Evolutionary conservation across 2,888 invertebrate species (phyloP).

Genomic region (Macrophya alboannulata): DNA sequence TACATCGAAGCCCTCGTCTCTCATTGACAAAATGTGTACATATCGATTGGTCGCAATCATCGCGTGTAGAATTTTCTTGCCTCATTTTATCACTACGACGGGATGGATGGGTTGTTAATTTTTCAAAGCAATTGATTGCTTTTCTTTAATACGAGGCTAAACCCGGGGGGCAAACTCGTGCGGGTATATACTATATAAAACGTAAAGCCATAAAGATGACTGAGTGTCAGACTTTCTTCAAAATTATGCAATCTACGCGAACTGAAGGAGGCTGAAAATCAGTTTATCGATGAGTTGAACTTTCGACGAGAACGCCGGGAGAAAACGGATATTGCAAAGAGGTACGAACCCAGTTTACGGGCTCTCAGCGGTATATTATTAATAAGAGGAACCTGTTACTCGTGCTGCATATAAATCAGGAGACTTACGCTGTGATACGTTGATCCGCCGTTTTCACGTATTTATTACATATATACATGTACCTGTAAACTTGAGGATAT

Average conservation of each 20-base stretch:
- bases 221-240: constrained; percentile 17
- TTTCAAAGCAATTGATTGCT: not conserved
- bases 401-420: constrained; percentile 49
- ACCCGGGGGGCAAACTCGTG: not conserved
- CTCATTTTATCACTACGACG: not conserved
- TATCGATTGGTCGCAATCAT: not conserved
- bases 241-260: constrained; percentile 33
- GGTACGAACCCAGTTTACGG: constrained; percentile 48
- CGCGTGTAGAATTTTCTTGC: not conserved
- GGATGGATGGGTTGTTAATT: not conserved
- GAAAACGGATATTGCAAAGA: constrained; percentile 37
- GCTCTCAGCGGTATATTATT: constrained; percentile 53
- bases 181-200: not conserved
- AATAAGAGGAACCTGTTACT: constrained; percentile 52
- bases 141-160: not conserved
- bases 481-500: not conserved
- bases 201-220: constrained; percentile 5
- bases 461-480: constrained; percentile 20
- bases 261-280: constrained; percentile 26
- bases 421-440: not conserved
- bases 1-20: not conserved
- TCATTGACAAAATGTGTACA: not conserved
- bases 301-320: constrained; percentile 10
- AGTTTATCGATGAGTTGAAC: constrained; percentile 36
- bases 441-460: constrained; percentile 37